phyloP scores from a whole-genome alignment of 2,888 invertebrate species.

The Amiota minor region DNA sequence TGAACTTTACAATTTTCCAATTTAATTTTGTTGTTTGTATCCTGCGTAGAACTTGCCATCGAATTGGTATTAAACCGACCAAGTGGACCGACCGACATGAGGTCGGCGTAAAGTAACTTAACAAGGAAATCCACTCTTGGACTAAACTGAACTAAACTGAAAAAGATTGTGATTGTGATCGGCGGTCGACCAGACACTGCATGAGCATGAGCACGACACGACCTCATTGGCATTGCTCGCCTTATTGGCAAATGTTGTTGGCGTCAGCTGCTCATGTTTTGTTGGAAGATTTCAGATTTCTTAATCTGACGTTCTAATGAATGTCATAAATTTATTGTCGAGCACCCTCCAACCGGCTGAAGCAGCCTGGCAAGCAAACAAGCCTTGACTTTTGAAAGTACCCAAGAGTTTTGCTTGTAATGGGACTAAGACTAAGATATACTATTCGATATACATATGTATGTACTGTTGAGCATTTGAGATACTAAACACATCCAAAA shows the following conservation, averaged over 20 bases:
- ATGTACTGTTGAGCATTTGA: too few relatives aligned
- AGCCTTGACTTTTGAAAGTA: too few relatives aligned
- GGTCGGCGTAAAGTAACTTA: constrained; percentile 39
- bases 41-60: constrained; percentile 18
- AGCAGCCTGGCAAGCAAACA: neutral
- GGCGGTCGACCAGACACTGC: neutral
- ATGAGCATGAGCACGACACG: neutral
- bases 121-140: constrained; percentile 57
- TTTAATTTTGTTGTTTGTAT: constrained; percentile 47
- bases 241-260: constrained; percentile 34
- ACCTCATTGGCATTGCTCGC: neutral
- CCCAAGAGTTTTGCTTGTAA: too few relatives aligned
- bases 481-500: too few relatives aligned
- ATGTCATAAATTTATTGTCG: constrained; percentile 72
- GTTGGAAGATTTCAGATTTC: constrained; percentile 53
- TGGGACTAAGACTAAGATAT: too few relatives aligned
- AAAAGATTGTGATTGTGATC: neutral
- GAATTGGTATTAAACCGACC: constrained; percentile 14
- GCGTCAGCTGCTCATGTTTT: constrained; percentile 68
- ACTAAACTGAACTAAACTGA: neutral
- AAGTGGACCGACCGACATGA: constrained; percentile 7
- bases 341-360: constrained; percentile 55
- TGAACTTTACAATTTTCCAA: constrained; percentile 44
- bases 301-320: constrained; percentile 73
- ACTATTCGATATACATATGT: too few relatives aligned